Base-by-base conservation (phyloP, 2,113 vertebrate species). In the Dolichallabes microphthalmus region DNA sequence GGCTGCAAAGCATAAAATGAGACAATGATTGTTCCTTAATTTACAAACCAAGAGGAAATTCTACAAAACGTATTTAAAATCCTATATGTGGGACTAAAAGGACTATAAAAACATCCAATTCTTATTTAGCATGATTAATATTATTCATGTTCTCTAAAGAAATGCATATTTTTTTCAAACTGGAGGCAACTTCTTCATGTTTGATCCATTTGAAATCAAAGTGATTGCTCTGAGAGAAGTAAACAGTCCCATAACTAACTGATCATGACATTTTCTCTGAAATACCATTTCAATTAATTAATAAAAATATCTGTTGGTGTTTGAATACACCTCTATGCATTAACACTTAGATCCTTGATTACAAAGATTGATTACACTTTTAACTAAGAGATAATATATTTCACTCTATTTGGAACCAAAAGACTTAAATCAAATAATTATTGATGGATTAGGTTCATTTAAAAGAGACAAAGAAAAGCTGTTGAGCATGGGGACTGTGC, bases 361-460 rank as follows among this genome's bases (percentile, higher is more conserved):
- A 45, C 45, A 45, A 57, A 61, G 58, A 81, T 81, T 63, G 45
- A 88, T 84, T 82, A 22, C 22, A 63, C 53, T 55, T 68, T 61
- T 73, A 83, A 61, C 57, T 80, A 27, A 57, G 39, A 85, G 83
- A 88, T 61, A 88, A 9, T 82, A 63, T 74, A 73, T 8, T 7
- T 55, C 79, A 68, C 60, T 50, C 82, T 92, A 87, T 91, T 84
- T 79, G 79, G 86, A 86, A 86, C 86, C 15, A 77, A 85, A 86
- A 83, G 84, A 86, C 89, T 89, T 91, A 89, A 92, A 92, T 92
- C 88, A 88, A 90, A 88, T 88, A 84, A 82, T 77, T 92, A 95
- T 92, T 92, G 93, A 94, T 94, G 91, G 66, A 14, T 77, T 82
- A 90, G 89, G 86, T 91, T 87, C 45, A 90, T 92, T 87, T 85